Evolutionary conservation across 1,140 invertebrate genomes (phyloP).

Genomic region (Elymnias hypermnestra): DNA sequence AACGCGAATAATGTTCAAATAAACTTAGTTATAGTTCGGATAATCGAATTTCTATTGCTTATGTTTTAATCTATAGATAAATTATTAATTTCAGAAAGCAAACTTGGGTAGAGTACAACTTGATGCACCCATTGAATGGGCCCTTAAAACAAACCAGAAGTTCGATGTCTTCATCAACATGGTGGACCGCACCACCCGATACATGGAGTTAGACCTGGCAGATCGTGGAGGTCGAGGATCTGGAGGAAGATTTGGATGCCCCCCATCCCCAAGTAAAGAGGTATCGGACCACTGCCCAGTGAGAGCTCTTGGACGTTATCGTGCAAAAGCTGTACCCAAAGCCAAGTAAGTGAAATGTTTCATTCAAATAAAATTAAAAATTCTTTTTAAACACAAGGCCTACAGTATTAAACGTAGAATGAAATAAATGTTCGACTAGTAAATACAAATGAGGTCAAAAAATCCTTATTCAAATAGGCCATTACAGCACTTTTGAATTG

Average conservation of each 20-base stretch:
- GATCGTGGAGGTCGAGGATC: constrained; percentile 50
- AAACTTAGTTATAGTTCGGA: no score
- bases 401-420: no score
- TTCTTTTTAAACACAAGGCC: no score
- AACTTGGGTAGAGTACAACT: constrained; percentile 56
- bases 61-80: no score
- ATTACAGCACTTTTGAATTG: no score
- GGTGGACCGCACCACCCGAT: constrained; percentile 56
- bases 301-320: constrained; percentile 46
- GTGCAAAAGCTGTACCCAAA: constrained; percentile 22
- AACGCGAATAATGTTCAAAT: no score
- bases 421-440: no score
- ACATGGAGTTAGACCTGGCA: constrained; percentile 48
- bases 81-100: constrained; percentile 46
- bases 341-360: constrained; percentile 52
- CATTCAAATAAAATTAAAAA: no score
- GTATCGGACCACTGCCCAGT: constrained; percentile 54
- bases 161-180: constrained; percentile 68
- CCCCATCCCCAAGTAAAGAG: constrained; percentile 27
- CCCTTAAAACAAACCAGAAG: constrained; percentile 39
- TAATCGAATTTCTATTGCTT: no score
- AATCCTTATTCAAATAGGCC: no score
- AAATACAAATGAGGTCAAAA: no score
- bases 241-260: constrained; percentile 44
- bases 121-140: constrained; percentile 60